Evolutionary conservation across 2,888 invertebrate species (phyloP).

Genomic region (Drosophila borborema): DNA sequence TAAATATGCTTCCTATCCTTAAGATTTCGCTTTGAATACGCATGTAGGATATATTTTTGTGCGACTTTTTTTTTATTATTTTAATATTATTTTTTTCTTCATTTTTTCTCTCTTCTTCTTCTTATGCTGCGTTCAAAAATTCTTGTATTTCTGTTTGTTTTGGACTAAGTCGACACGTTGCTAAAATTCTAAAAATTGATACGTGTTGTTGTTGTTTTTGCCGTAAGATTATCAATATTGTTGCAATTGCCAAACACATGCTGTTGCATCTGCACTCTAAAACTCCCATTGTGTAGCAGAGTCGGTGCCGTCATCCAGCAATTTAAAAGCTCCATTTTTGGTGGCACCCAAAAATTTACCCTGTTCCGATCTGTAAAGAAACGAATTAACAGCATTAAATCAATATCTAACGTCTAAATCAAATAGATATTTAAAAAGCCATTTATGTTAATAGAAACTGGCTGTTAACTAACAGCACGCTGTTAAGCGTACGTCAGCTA

Average conservation of each 20-base stretch:
- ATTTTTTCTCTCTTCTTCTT: slow-evolving; percentile 5
- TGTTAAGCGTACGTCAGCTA: neutral
- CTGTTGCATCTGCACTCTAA: slow-evolving; percentile 85
- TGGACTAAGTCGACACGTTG: slow-evolving; percentile 51
- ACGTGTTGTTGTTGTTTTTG: slow-evolving; percentile 38
- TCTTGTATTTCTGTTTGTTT: slow-evolving; percentile 22
- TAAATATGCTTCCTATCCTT: slow-evolving; percentile 34
- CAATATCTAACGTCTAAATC: neutral
- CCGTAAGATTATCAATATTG: slow-evolving; percentile 22
- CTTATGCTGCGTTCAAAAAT: slow-evolving; percentile 21
- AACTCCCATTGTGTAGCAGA: slow-evolving; percentile 97
- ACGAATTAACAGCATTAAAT: neutral
- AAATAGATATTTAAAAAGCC: neutral
- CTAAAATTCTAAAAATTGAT: slow-evolving; percentile 44
- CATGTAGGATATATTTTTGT: slow-evolving; percentile 55
- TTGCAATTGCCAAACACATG: slow-evolving; percentile 29
- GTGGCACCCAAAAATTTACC: slow-evolving; percentile 94
- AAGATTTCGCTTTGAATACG: slow-evolving; percentile 26
- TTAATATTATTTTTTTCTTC: slow-evolving; percentile 4
- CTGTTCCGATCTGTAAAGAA: slow-evolving; percentile 84
- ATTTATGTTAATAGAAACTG: slow-evolving; percentile 1
- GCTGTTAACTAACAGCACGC: neutral
- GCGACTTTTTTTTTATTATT: slow-evolving; percentile 32
- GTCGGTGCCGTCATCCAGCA: slow-evolving; percentile 91
- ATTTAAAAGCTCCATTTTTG: slow-evolving; percentile 95